Conservation (phyloP, 2,113 vertebrate species). For the Paraplagusia blochii region DNA sequence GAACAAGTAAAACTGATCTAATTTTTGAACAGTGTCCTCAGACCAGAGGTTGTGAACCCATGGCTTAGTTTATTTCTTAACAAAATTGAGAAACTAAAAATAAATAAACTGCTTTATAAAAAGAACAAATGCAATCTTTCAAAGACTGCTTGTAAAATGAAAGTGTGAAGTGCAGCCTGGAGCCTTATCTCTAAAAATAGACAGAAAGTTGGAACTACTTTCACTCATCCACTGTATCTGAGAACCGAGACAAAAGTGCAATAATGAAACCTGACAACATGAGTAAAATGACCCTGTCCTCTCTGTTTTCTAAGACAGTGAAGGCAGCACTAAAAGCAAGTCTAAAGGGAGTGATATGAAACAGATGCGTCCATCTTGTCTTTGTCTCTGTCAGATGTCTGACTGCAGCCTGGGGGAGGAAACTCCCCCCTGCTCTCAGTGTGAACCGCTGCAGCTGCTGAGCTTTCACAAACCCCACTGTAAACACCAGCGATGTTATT, state of each 20-base stretch:
- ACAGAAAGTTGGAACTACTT: not conserved
- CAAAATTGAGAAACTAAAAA: no score
- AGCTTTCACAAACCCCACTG: not conserved
- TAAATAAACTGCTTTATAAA: no score
- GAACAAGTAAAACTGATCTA: no score
- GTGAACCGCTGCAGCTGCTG: conserved; percentile 33
- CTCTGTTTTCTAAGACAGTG: conserved; percentile 17
- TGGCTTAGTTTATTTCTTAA: no score
- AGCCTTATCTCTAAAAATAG: no score
- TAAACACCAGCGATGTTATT: not conserved
- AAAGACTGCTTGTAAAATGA: no score
- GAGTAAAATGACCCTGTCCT: not conserved
- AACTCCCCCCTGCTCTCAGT: conserved; percentile 46
- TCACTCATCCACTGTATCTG: conserved; percentile 4
- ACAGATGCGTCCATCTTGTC: conserved; percentile 57
- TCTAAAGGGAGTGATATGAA: conserved; percentile 43
- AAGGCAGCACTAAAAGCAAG: conserved; percentile 17
- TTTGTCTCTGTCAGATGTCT: conserved; percentile 52
- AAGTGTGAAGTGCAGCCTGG: no score
- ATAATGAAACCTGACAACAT: conserved; percentile 5
- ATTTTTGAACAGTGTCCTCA: no score
- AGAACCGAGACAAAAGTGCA: not conserved
- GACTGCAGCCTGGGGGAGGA: conserved; percentile 25
- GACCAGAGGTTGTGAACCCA: no score
- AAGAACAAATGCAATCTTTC: no score